Base-by-base conservation (phyloP, 2,797 vertebrate genomes). In the Pseudotriccus pelzelni region DNA sequence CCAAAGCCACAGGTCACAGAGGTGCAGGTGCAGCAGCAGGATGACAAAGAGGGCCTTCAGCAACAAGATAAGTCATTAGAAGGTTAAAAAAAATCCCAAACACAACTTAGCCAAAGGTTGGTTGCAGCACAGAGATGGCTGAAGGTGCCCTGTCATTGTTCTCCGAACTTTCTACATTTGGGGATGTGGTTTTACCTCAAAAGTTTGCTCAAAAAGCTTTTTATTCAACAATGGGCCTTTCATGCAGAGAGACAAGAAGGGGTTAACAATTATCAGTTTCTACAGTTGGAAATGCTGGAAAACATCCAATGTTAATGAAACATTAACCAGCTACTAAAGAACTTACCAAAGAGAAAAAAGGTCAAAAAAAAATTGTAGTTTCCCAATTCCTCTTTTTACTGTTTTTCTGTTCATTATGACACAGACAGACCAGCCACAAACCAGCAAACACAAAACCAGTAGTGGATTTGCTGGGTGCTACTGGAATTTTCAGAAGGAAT, bases 31-130 rank as follows among this genome's bases (percentile, higher is more conserved):
- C 60, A 43, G 60, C 60, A 43, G 20, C 21, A 63, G 60, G 21
- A 43, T 60, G 25, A 39, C 25, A 39, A 39, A 27, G 24, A 60
- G 36, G 58, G 32, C 24, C 49, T 37, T 34, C 58, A 20, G 14
- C 60, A 44, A 2, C 3, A 34, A 21, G 9, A n/a, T 11, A 50
- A 50, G 41, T 3, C 25, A 2, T 20, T 0, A n/a, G 17, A 62
- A 37, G 20, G 2, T 10, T 7, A 44, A 46, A 46, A 46, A 9
- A 43, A 46, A 76, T 50, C 27, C 34, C 25, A 59, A 58, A 39
- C 58, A 75, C 62, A 43, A 59, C 28, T 74, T 53, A 74, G 13
- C 44, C 47, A 44, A 27, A 10, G 63, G 23, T 1, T 62, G 49
- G 41, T 17, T 1, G 21, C 8, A 47, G 60, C 34, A 43, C 43